Conservation (phyloP, 2,113 vertebrate genomes). For the Echinops telfairi region DNA sequence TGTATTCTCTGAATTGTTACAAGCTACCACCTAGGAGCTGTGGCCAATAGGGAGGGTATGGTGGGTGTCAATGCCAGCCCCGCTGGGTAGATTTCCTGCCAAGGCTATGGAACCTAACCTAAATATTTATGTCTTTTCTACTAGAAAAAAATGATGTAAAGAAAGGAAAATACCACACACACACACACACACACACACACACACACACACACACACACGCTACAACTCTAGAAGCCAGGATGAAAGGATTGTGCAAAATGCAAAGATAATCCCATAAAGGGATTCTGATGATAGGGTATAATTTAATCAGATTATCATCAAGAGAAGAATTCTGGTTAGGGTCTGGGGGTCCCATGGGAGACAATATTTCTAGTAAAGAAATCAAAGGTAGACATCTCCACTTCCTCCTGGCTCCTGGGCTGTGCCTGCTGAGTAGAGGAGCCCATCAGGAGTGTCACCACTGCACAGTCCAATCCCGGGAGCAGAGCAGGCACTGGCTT, state of each 20-base stretch:
- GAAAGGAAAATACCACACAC: background rate
- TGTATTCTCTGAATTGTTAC: background rate
- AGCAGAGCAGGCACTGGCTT: background rate
- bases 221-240: constrained; percentile 21
- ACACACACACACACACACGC: no score
- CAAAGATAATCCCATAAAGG: constrained; percentile 49
- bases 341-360: background rate
- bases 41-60: background rate
- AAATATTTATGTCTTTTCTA: background rate
- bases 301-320: constrained; percentile 56
- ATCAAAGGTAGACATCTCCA: background rate
- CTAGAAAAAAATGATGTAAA: constrained; percentile 15
- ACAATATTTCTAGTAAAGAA: constrained; percentile 6
- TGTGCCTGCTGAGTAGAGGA: background rate
- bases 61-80: background rate
- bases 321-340: constrained; percentile 28
- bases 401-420: background rate
- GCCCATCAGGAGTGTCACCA: background rate
- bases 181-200: no score
- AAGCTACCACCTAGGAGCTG: background rate
- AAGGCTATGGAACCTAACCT: background rate
- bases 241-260: constrained; percentile 50
- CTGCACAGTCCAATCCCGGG: background rate
- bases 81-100: background rate
- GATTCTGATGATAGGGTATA: constrained; percentile 32